Evolutionary conservation across 2,888 invertebrate species (phyloP).

Genomic region (Dicyrtomina minuta): DNA sequence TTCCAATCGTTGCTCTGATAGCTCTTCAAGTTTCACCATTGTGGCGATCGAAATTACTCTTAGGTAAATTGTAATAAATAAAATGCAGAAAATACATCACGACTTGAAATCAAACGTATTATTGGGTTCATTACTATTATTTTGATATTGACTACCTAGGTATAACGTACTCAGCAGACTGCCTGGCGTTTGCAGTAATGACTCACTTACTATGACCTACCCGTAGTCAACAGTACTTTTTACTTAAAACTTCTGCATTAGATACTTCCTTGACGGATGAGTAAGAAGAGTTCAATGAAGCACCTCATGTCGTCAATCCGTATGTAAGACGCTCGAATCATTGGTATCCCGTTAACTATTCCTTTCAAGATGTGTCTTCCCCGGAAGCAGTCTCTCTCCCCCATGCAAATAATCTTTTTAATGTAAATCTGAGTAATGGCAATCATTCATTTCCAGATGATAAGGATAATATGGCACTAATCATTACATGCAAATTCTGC

Average conservation of each 20-base stretch:
- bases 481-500: slow-evolving; percentile 43
- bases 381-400: slow-evolving; percentile 50
- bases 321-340: no score
- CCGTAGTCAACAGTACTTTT: slow-evolving; percentile 85
- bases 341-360: slow-evolving; percentile 49
- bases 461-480: slow-evolving; percentile 50
- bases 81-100: no score
- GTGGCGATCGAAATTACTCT: slow-evolving; percentile 91
- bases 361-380: slow-evolving; percentile 51
- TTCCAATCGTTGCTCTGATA: slow-evolving; percentile 90
- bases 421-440: slow-evolving; percentile 26
- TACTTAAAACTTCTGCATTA: slow-evolving; percentile 65
- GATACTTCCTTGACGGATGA: slow-evolving; percentile 67
- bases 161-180: slow-evolving; percentile 93
- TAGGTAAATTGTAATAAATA: no score
- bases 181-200: slow-evolving; percentile 91
- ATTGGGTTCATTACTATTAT: no score
- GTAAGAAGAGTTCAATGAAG: slow-evolving; percentile 85
- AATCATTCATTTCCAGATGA: slow-evolving; percentile 39
- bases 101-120: no score
- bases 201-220: slow-evolving; percentile 95
- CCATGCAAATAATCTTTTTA: slow-evolving; percentile 40
- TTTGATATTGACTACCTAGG: slow-evolving; percentile 66
- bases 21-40: slow-evolving; percentile 89
- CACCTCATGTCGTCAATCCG: no score